These are phyloP conservation scores for Xestoiulus laeticollis DNA, from an alignment of 2,888 invertebrate genomes.

Conservation along the genomic window DNA sequence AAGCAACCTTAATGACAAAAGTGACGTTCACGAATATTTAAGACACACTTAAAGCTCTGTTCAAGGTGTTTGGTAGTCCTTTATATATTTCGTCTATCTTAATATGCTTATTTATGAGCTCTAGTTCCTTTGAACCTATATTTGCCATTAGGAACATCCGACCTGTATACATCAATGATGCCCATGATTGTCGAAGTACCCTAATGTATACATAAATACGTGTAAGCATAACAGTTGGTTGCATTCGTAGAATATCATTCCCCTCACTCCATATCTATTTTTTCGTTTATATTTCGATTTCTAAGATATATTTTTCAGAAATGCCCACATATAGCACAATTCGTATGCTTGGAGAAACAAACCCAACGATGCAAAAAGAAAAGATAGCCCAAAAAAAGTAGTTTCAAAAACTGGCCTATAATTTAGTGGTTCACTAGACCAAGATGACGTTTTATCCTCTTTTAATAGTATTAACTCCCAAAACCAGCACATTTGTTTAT, in stretches of 20 bases:
- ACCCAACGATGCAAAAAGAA: background rate
- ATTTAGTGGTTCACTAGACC: constrained; percentile 15
- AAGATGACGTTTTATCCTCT: background rate
- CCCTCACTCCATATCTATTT: background rate
- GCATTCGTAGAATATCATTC: background rate
- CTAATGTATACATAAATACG: background rate
- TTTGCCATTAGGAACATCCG: too few species aligned
- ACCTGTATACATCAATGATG: background rate
- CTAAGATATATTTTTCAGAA: background rate
- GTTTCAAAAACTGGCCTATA: background rate
- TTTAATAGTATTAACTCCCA: background rate
- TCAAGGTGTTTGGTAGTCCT: too few species aligned
- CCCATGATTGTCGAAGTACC: too few species aligned
- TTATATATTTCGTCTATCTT: too few species aligned
- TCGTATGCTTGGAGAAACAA: background rate
- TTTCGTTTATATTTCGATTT: background rate
- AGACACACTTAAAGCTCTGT: too few species aligned
- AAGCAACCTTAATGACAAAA: too few species aligned
- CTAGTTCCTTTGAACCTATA: too few species aligned
- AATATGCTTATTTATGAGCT: too few species aligned
- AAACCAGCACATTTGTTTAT: background rate
- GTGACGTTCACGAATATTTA: too few species aligned
- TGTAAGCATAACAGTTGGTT: background rate
- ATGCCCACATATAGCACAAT: background rate
- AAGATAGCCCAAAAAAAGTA: background rate